phyloP scores from a whole-genome alignment of 2,888 invertebrate species.

The Clunio marinus region DNA sequence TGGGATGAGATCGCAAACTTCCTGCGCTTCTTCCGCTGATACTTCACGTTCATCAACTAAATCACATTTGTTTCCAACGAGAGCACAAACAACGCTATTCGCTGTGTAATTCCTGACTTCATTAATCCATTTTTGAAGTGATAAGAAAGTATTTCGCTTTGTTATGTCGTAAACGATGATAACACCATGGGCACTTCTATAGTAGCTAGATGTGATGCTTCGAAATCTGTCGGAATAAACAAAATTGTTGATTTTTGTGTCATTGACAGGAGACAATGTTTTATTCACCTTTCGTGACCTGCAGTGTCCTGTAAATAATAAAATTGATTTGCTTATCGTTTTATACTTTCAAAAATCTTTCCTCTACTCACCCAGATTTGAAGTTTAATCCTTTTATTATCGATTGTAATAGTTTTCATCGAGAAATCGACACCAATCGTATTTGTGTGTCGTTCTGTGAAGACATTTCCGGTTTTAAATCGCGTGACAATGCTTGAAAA shows the following conservation, averaged over 20 bases:
- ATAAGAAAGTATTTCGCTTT: conserved; percentile 84
- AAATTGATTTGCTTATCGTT: conserved; percentile 38
- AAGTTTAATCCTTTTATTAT: conserved; percentile 84
- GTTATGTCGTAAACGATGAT: conserved; percentile 88
- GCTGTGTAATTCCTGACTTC: conserved; percentile 93
- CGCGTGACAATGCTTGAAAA: conserved; percentile 76
- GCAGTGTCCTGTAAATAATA: conserved; percentile 88
- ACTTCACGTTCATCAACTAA: conserved; percentile 76
- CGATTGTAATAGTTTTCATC: conserved; percentile 92
- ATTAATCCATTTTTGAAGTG: conserved; percentile 91
- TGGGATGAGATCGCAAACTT: conserved; percentile 78
- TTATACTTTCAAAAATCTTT: conserved; percentile 41
- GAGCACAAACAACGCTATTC: conserved; percentile 80
- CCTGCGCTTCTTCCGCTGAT: conserved; percentile 78
- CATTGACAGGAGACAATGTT: no score
- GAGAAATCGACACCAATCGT: conserved; percentile 98
- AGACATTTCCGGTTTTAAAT: conserved; percentile 87
- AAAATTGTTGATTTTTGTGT: no score
- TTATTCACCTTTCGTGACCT: conserved; percentile 91
- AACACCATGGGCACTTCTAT: conserved; percentile 48
- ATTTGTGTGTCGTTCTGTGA: conserved; percentile 90
- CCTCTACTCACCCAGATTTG: conserved; percentile 32
- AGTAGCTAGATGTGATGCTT: conserved; percentile 95
- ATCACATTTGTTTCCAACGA: conserved; percentile 92
- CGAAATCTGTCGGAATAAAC: no score